Conservation (phyloP, 2,888 invertebrate genomes). For the Antheraea assamensis region DNA sequence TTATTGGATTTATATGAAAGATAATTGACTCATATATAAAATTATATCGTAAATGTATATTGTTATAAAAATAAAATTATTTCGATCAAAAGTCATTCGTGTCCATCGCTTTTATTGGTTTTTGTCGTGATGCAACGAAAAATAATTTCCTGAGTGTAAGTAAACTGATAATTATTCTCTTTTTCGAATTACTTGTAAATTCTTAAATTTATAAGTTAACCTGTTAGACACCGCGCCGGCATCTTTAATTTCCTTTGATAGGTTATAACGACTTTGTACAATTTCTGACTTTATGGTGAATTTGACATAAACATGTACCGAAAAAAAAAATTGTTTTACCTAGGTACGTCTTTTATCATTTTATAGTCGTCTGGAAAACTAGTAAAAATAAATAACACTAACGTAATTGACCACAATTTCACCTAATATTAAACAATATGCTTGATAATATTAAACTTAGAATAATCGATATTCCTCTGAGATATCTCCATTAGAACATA, state of each 20-base stretch:
- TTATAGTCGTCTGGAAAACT: background rate
- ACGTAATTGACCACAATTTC: no score
- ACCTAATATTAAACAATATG: no score
- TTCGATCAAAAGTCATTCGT: background rate
- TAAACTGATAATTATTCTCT: background rate
- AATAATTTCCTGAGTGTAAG: background rate
- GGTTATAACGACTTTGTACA: background rate
- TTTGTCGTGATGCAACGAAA: background rate
- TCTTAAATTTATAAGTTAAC: background rate
- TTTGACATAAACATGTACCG: background rate
- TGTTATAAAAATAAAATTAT: background rate
- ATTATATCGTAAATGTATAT: background rate
- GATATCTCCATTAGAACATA: background rate
- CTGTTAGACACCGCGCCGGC: background rate
- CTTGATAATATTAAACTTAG: no score
- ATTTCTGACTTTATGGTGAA: background rate
- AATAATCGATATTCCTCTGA: background rate
- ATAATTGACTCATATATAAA: background rate
- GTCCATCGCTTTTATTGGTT: background rate
- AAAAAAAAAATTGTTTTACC: background rate
- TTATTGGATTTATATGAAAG: background rate
- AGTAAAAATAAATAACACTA: background rate
- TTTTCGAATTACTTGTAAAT: background rate
- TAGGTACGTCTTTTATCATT: background rate
- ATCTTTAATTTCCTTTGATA: background rate